Evolutionary conservation across 2,797 vertebrate genomes (phyloP).

Genomic region (Tapera naevia): DNA sequence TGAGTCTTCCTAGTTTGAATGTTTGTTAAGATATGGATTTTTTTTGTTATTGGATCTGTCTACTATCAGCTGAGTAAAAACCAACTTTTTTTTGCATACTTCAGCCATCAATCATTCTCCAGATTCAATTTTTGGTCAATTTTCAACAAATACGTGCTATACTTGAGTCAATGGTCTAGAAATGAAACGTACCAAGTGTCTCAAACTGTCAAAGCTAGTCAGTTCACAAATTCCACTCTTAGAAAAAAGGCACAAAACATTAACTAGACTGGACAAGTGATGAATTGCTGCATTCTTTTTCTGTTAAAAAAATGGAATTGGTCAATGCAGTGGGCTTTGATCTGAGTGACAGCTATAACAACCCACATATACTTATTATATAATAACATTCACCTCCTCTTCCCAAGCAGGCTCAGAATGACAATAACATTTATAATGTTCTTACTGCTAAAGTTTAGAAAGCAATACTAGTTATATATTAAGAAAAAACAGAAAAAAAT

Average conservation of each 20-base stretch:
- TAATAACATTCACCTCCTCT: neutral
- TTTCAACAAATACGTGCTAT: constrained; percentile 13
- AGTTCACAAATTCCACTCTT: constrained; percentile 10
- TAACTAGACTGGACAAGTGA: constrained; percentile 36
- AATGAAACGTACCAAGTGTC: constrained; percentile 30
- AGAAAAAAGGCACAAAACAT: neutral
- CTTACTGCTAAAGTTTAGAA: neutral
- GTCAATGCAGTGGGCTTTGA: neutral
- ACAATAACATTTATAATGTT: neutral
- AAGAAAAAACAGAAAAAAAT: neutral
- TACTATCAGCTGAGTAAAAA: neutral
- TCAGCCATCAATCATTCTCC: constrained; percentile 16
- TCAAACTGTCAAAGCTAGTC: constrained; percentile 25
- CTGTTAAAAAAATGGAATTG: neutral
- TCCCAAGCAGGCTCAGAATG: neutral
- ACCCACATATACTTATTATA: neutral
- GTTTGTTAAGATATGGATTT: neutral
- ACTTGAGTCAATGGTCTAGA: constrained; percentile 21
- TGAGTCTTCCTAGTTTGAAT: neutral
- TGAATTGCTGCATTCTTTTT: constrained; percentile 32
- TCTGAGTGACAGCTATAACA: neutral
- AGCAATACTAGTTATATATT: neutral
- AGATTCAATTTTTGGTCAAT: constrained; percentile 33
- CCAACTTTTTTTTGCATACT: neutral
- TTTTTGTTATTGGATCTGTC: neutral